Base-by-base conservation (phyloP, 2,888 invertebrate species). In the Theretra japonica region DNA sequence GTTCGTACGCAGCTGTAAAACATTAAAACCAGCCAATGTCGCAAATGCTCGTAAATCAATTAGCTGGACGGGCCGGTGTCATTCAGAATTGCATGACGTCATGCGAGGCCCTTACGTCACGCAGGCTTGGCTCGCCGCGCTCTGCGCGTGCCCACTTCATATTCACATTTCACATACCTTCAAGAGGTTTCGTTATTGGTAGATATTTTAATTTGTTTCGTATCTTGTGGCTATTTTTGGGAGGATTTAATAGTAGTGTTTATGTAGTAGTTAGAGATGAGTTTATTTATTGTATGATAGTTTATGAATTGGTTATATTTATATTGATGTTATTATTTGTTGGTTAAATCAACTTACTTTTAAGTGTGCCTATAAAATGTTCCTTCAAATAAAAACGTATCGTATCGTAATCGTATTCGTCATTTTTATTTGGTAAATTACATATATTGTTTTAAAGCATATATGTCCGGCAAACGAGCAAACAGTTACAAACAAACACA, bases 31-130 rank as follows among this genome's bases (percentile, higher is more conserved):
- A 60, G 73, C 71, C 74, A 74, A 70, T 73, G 50, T 53, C 23
- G 72, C 70, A 75, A 75, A 75, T 48, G 73, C 59, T 69, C 68
- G 69, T 77, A 77, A 79, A 79, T 79, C 77, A 79, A 79, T 79
- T 79, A 71, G 70, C 33, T 33, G n/a, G 41, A 56, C 70, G 70
- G 56, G 19, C 62, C 70, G 70, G 70, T 56, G 53, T 56, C 33
- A 65, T 71, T 71, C 56, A 71, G 70, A 25, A 33, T 71, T 65
- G 30, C 33, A 30, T 65, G 70, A 71, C 56, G 70, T 53, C 53
- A 71, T 71, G 62, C 41, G 17, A 21, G 33, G 41, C 41, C 21
- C 41, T 65, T 48, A 65, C 65, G 65, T 65, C 65, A 65, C 65
- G 65, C 48, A 65, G 65, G 65, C 65, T 65, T 65, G 65, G 65